Evolutionary conservation across 2,888 invertebrate species (phyloP).

Genomic region (Pelosia muscerda): DNA sequence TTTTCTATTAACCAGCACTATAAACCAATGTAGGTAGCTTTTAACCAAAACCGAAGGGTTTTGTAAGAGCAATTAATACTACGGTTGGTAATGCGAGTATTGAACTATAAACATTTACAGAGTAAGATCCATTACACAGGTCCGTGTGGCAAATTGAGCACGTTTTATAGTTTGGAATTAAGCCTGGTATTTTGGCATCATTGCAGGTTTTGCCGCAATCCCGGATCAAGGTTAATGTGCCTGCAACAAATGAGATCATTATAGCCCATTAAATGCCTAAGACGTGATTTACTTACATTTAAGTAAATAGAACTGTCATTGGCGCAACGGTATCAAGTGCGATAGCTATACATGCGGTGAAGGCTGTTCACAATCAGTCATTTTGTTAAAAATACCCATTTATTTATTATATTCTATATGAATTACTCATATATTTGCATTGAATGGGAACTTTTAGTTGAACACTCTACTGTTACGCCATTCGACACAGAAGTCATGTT

Average conservation of each 20-base stretch:
- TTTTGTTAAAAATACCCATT: background rate
- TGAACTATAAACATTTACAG: conserved; percentile 51
- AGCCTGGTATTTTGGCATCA: conserved; percentile 45
- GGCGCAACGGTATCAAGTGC: background rate
- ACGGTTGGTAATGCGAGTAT: conserved; percentile 40
- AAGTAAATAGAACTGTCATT: background rate
- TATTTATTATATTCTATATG: too few relatives aligned
- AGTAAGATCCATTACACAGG: conserved; percentile 68
- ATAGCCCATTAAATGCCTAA: conserved; percentile 6
- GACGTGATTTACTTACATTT: background rate
- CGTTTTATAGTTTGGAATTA: conserved; percentile 58
- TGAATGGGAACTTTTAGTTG: too few relatives aligned
- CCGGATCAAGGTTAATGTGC: conserved; percentile 61
- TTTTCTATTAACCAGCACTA: conserved; percentile 40
- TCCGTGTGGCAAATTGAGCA: conserved; percentile 72
- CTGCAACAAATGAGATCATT: conserved; percentile 55
- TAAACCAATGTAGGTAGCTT: conserved; percentile 21
- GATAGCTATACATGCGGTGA: background rate
- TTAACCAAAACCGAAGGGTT: conserved; percentile 25
- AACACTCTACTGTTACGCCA: too few relatives aligned
- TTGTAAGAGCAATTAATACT: conserved; percentile 43
- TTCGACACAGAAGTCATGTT: too few relatives aligned
- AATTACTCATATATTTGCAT: too few relatives aligned
- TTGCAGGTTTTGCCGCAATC: conserved; percentile 71
- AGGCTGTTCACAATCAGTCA: too few relatives aligned